phyloP scores from a whole-genome alignment of 2,113 vertebrate species.

The Burhinus oedicnemus region DNA sequence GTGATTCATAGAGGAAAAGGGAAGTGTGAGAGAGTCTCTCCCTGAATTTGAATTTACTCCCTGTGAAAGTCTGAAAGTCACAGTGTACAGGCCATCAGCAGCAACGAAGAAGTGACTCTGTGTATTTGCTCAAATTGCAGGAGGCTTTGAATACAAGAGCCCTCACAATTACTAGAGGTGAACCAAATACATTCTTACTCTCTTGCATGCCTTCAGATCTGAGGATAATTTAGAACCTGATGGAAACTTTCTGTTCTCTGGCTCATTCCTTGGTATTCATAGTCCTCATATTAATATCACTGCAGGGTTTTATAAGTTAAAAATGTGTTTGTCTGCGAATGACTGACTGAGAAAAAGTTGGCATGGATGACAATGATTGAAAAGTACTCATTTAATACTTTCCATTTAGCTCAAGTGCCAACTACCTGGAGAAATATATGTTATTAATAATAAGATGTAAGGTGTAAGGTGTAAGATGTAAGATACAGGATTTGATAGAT shows the following conservation, averaged over 20 bases:
- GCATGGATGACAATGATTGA: neutral
- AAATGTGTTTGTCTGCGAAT: neutral
- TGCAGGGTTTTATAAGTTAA: neutral
- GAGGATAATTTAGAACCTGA: neutral
- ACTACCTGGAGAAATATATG: neutral
- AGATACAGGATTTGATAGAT: neutral
- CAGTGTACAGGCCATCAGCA: neutral
- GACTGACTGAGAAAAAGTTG: neutral
- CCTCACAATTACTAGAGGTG: neutral
- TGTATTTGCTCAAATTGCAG: neutral
- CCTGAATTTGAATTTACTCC: neutral
- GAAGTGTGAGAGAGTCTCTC: neutral
- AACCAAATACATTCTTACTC: neutral
- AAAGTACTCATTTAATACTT: neutral
- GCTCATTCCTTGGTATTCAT: neutral
- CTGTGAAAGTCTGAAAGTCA: neutral
- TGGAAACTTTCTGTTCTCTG: neutral
- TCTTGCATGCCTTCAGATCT: neutral
- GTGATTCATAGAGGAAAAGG: slow-evolving; percentile 20
- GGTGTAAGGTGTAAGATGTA: neutral
- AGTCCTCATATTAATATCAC: neutral
- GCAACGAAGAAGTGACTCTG: neutral
- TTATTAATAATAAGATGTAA: neutral
- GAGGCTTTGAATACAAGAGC: neutral
- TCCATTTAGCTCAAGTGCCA: neutral